These are phyloP conservation scores for Cephus sareptanus DNA, from an alignment of 2,888 invertebrate species.

Conservation along the genomic window DNA sequence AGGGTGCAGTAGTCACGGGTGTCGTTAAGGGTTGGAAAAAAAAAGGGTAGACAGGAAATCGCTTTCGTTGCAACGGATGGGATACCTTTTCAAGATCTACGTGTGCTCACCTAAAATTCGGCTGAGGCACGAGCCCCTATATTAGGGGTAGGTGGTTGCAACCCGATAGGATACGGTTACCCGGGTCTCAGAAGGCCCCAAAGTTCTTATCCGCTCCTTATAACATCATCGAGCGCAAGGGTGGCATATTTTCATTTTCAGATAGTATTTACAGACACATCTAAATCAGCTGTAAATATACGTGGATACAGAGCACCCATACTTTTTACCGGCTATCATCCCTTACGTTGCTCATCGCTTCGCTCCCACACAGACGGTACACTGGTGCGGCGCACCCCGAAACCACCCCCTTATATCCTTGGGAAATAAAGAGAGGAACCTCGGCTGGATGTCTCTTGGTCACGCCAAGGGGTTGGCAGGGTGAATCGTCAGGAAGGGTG, in stretches of 20 bases:
- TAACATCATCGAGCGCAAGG: conserved; percentile 8
- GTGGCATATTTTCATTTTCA: conserved; percentile 34
- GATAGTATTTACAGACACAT: background rate
- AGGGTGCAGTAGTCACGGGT: too few species aligned
- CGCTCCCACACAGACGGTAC: background rate
- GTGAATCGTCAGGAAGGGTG: background rate
- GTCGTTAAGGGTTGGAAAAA: too few species aligned
- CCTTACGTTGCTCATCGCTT: background rate
- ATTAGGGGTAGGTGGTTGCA: conserved; percentile 5
- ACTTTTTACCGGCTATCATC: background rate
- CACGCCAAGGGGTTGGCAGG: conserved; percentile 6
- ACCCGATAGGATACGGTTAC: conserved; percentile 31
- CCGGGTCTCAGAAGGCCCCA: background rate
- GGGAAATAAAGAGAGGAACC: conserved; percentile 2
- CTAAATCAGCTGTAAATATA: background rate
- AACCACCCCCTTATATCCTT: background rate
- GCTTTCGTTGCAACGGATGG: background rate
- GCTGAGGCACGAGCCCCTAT: background rate
- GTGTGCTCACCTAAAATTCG: background rate
- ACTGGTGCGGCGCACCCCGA: background rate
- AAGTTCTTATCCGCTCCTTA: conserved; percentile 14
- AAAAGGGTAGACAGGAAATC: too few species aligned
- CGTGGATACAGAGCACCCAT: background rate
- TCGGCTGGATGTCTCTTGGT: conserved; percentile 7
- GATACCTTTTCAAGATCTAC: background rate